These are phyloP conservation scores for Erythrocebus patas DNA, from an alignment of 2,113 vertebrate genomes.

Conservation along the genomic window DNA sequence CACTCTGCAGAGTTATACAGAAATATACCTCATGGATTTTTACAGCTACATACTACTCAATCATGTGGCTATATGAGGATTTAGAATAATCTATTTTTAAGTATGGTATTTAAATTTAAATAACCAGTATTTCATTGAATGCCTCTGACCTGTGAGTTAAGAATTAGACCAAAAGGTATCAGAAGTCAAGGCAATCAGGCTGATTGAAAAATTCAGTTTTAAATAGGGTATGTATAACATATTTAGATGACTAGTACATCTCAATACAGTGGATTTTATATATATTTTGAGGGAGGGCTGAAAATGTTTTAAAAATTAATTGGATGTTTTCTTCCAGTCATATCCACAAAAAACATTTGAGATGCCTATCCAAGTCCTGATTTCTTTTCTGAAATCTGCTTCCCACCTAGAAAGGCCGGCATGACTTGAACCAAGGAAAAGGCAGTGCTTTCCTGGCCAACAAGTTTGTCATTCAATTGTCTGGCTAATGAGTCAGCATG, in stretches of 20 bases:
- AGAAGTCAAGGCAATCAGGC: not conserved
- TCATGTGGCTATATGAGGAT: not conserved
- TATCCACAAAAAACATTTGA: not conserved
- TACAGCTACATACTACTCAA: not conserved
- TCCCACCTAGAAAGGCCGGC: not conserved
- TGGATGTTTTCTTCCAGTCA: not conserved
- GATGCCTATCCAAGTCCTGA: not conserved
- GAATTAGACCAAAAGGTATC: not conserved
- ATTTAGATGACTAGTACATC: not conserved
- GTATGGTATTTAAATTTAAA: not conserved
- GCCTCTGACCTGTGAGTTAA: not conserved
- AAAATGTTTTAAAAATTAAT: constrained; percentile 3
- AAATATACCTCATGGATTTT: not conserved
- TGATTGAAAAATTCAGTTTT: not conserved
- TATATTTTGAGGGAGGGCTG: not conserved
- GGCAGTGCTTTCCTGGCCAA: not conserved
- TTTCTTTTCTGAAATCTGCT: not conserved
- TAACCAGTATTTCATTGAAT: not conserved
- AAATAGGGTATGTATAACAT: not conserved
- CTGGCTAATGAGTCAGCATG: not conserved
- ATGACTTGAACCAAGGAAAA: not conserved
- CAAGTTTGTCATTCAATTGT: not conserved
- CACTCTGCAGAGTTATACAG: not conserved
- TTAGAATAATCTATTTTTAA: constrained; percentile 24
- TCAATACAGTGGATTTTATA: not conserved